phyloP scores from a whole-genome alignment of 1,140 invertebrate species.

The Drosophila watanabei region DNA sequence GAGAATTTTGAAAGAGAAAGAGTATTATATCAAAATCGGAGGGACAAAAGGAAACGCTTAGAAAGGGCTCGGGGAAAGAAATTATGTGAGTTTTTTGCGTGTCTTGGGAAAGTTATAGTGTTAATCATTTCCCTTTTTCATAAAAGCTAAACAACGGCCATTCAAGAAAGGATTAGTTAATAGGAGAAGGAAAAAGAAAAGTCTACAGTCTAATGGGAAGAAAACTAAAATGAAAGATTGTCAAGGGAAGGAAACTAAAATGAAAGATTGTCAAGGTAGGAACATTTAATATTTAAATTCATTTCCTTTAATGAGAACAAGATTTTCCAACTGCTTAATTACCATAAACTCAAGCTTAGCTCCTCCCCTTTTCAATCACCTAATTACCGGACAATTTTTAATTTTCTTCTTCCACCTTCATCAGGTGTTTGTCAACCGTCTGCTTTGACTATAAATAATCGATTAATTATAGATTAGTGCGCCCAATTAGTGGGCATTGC shows the following conservation, averaged over 20 bases:
- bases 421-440: neutral
- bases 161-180: neutral
- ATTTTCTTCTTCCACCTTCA: neutral
- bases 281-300: neutral
- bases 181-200: slow-evolving; percentile 13
- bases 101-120: neutral
- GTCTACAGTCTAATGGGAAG: neutral
- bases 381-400: slow-evolving; percentile 10
- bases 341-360: no score
- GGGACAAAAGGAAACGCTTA: neutral
- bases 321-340: neutral
- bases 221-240: slow-evolving; percentile 9
- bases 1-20: neutral
- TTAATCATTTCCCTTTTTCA: neutral
- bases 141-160: slow-evolving; percentile 2
- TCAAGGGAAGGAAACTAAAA: slow-evolving; percentile 20
- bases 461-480: slow-evolving; percentile 51
- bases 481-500: slow-evolving; percentile 29
- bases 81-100: slow-evolving; percentile 14
- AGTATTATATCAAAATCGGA: no score
- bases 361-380: slow-evolving; percentile 13
- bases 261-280: slow-evolving; percentile 18
- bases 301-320: neutral
- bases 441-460: slow-evolving; percentile 15
- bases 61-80: no score